Base-by-base conservation (phyloP, 1,140 invertebrate genomes). In the Gonatopus flavifemur region DNA sequence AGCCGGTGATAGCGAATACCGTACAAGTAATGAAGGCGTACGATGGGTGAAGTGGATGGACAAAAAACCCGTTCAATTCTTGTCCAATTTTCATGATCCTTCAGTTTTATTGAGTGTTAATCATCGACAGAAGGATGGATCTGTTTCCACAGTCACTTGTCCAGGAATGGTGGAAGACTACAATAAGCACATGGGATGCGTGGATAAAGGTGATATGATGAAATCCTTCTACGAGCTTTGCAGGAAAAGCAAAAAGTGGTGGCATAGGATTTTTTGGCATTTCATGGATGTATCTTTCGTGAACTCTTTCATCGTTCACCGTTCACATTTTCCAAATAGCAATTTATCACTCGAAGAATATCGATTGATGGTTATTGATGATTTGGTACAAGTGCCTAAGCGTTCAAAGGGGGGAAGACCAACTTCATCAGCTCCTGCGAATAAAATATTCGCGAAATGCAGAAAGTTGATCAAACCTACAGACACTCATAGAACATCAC, bases 141-240 rank as follows among this genome's bases (percentile, higher is more conserved):
- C 57, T 54, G 28, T 41, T 32, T 15, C n/a, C 8, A 43, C 8
- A 36, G 37, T 53, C 53, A 57, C 45, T 42, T 66, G 66, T 44
- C 66, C 70, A 40, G 42, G 53, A 54, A 55, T 66, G 4, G 51
- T 73, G 7, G 60, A 59, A 18, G 60, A n/a, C n/a, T n/a, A n/a
- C n/a, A n/a, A n/a, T n/a, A n/a, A n/a, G n/a, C n/a, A n/a, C n/a
- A n/a, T n/a, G 71, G 62, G 62, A 24, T 67, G 48, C 49, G 70
- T 77, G 9, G 70, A 77, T 52, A 69, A 70, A 52, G 52, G 57
- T 36, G 70, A 77, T 52, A 66, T 65, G 61, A 41, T 72, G 42
- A 28, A 28, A 28, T 28, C 25, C 6, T 7, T 28, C 25, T 28
- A 28, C 12, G 25, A 28, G 12, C 25, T 28, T 28, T 28, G 25